Conservation (phyloP, 2,888 invertebrate species). For the Rosalia funebris region DNA sequence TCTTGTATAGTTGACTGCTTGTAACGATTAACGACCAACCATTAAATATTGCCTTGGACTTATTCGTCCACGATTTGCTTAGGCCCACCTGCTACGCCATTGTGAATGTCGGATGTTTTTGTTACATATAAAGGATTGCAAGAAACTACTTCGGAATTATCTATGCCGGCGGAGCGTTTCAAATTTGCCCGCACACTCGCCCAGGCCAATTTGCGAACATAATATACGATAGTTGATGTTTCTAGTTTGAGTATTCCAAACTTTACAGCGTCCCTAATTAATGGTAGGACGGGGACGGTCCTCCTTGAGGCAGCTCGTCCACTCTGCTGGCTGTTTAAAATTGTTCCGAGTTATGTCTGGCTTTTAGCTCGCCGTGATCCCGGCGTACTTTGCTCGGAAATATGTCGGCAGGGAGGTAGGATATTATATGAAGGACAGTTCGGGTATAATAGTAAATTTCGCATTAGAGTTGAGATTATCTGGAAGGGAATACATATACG, state of each 20-base stretch:
- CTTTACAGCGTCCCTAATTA: neutral
- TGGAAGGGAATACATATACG: too few relatives aligned
- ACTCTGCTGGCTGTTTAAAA: neutral
- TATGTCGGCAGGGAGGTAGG: too few relatives aligned
- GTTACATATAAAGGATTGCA: neutral
- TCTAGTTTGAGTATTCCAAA: neutral
- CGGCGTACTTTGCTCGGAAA: neutral
- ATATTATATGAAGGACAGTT: too few relatives aligned
- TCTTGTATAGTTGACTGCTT: too few relatives aligned
- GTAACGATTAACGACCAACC: too few relatives aligned
- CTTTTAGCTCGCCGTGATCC: neutral
- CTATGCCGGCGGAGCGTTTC: neutral
- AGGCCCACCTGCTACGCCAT: too few relatives aligned
- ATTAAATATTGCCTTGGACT: too few relatives aligned
- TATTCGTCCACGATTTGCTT: too few relatives aligned
- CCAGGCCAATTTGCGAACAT: conserved; percentile 1
- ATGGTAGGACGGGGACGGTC: neutral
- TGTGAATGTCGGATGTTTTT: too few relatives aligned
- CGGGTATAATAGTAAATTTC: too few relatives aligned
- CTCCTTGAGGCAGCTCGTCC: neutral
- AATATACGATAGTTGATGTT: neutral
- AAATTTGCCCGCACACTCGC: neutral
- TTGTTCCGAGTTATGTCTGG: neutral
- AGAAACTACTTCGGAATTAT: neutral
- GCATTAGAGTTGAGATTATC: too few relatives aligned